Conservation (phyloP, 37 sponge, comb jelly and placozoan genomes). For the Cliona cf. orientalis region DNA sequence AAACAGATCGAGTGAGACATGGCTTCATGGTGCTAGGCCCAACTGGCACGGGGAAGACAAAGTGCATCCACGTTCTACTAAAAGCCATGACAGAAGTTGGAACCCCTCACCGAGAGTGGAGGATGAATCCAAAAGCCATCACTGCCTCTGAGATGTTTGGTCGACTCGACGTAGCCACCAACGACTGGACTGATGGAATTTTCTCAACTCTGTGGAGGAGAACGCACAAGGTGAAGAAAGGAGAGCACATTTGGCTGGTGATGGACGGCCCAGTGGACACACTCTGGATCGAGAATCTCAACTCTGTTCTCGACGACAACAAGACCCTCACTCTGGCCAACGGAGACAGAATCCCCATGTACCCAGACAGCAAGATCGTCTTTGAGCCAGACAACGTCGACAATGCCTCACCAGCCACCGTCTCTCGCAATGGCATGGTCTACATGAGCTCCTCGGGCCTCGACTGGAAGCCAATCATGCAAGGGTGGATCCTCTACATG, state of each 20-base stretch:
- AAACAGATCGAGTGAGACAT: conserved; percentile 96
- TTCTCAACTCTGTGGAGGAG: conserved; percentile 99
- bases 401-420: conserved; percentile 99
- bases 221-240: conserved; percentile 95
- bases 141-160: conserved; percentile 99
- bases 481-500: conserved; percentile 85
- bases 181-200: conserved; percentile 99
- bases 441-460: conserved; percentile 99
- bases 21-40: conserved; percentile 99
- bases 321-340: conserved; percentile 99
- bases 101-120: conserved; percentile 93
- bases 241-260: conserved; percentile 97
- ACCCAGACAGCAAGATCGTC: conserved; percentile 91
- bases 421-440: conserved; percentile 99
- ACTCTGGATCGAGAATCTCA: conserved; percentile 99
- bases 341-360: conserved; percentile 99
- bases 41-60: conserved; percentile 96
- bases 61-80: conserved; percentile 91
- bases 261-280: conserved; percentile 99
- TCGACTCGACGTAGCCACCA: conserved; percentile 97
- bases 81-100: conserved; percentile 94
- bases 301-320: conserved; percentile 98
- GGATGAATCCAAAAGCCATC: conserved; percentile 99
- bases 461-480: conserved; percentile 90
- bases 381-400: conserved; percentile 99